Base-by-base conservation (phyloP, 64 coral and sea anemone genomes). In the Hydrozoanthus tunicans region DNA sequence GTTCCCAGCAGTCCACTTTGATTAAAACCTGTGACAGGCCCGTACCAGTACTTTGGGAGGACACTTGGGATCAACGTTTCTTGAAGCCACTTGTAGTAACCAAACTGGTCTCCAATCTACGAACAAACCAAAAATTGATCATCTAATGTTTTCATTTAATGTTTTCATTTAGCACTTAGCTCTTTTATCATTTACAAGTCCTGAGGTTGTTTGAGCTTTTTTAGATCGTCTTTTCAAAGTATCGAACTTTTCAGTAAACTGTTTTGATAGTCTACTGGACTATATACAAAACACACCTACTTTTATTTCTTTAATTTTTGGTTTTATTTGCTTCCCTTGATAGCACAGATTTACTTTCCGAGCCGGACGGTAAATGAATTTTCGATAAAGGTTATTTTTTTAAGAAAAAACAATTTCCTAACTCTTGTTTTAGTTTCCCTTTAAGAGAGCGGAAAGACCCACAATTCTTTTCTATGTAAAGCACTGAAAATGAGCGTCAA, bases 41-140 rank as follows among this genome's bases (percentile, higher is more conserved):
- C 96, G 62, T 98, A 98, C 96, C 96, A 98, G 59, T 65, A 98
- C 6, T 85, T 77, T 15, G 96, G 96, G 23, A 80, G 93, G 3
- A 98, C 86, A 61, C 91, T 91, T 0, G 96, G 93, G 14, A 98
- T 59, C 55, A 94, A 72, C 7, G 85, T 77, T 9, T 86, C 3
- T 60, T 86, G 64, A 4, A 95, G 76, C 96, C 96, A 98, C 0
- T 13, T 32, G 86, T 94, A 91, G 65, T 93, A 98, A 5, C 81
- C 73, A 0, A 11, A 14, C 14, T 70, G 86, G 64, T 91, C 78
- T 12, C 75, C 32, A 7, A 95, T 55, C 93, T 95, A 61, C 14
- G 62, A 15, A 67, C 20, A 17, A 27, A 90, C 1, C 56, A 61
- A 83, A 25, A 82, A 43, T 43, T 43, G 32, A 43, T 43, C 32